These are phyloP conservation scores for Nomia melanderi DNA, from an alignment of 1,140 invertebrate species.

Conservation along the genomic window DNA sequence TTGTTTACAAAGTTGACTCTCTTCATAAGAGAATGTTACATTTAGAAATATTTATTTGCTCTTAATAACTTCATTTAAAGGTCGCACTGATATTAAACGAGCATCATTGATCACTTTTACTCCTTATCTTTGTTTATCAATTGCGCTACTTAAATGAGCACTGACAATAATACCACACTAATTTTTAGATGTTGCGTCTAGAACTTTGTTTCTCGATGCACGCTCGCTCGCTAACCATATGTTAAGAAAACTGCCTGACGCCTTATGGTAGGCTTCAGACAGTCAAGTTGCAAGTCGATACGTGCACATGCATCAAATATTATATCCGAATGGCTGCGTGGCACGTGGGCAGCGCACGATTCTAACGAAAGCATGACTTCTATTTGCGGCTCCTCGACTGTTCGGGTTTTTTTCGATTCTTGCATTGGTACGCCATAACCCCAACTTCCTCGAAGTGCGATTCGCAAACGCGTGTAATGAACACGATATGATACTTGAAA, in stretches of 20 bases:
- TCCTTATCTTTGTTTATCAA: too few relatives aligned
- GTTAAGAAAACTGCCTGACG: slow-evolving; percentile 45
- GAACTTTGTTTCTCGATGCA: neutral
- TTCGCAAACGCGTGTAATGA: too few relatives aligned
- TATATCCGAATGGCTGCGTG: slow-evolving; percentile 26
- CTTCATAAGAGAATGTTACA: too few relatives aligned
- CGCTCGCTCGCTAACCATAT: slow-evolving; percentile 20
- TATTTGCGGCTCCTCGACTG: slow-evolving; percentile 52
- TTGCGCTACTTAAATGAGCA: too few relatives aligned
- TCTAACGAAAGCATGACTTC: slow-evolving; percentile 58
- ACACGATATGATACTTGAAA: too few relatives aligned
- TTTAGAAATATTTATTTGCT: too few relatives aligned
- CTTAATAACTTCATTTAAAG: too few relatives aligned
- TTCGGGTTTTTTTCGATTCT: slow-evolving; percentile 17
- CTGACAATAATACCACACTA: too few relatives aligned
- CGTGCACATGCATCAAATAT: slow-evolving; percentile 30
- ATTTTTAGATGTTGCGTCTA: neutral
- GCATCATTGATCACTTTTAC: too few relatives aligned
- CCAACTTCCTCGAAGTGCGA: neutral
- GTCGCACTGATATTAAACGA: too few relatives aligned
- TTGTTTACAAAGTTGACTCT: too few relatives aligned
- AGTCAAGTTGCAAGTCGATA: slow-evolving; percentile 19
- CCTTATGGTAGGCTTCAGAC: slow-evolving; percentile 28
- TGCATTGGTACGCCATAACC: neutral
- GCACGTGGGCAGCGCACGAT: slow-evolving; percentile 54